Conservation (phyloP, 2,888 invertebrate species). For the Chrysina gloriosa region DNA sequence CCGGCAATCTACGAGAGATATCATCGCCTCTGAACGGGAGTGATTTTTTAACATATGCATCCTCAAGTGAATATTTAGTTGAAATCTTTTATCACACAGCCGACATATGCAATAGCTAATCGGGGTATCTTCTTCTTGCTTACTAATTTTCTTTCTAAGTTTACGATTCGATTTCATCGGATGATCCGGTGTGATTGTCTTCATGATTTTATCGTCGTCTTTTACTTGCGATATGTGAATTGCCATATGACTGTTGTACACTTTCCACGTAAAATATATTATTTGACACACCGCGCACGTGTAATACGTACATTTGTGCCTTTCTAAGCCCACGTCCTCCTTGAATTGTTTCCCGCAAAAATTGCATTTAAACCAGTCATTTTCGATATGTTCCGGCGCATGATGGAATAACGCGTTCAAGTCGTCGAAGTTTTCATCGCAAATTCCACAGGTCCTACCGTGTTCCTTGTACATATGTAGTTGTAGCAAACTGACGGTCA, state of each 20-base stretch:
- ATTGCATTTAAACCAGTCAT: constrained; percentile 3
- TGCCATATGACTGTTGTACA: not conserved
- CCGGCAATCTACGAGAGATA: not conserved
- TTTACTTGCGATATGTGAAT: not conserved
- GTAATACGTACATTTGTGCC: not conserved
- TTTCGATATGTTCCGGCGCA: constrained; percentile 2
- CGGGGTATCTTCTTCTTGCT: not conserved
- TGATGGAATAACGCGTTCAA: constrained; percentile 10
- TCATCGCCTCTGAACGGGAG: not conserved
- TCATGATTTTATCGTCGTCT: not conserved
- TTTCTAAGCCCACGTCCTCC: not conserved
- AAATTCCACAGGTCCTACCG: constrained; percentile 26
- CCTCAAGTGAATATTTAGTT: constrained; percentile 1
- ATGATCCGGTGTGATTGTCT: not conserved
- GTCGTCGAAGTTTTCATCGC: constrained; percentile 1
- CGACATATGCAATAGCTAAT: not conserved
- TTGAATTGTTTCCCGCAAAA: constrained; percentile 5
- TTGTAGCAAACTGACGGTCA: constrained; percentile 6
- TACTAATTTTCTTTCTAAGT: too few species aligned
- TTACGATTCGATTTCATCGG: too few species aligned
- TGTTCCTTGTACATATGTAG: constrained; percentile 30
- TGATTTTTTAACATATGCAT: not conserved
- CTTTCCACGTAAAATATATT: not conserved
- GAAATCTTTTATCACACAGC: not conserved
- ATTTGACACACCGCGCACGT: not conserved